These are phyloP conservation scores for Odontomyia ornata DNA, from an alignment of 2,888 invertebrate genomes.

Conservation along the genomic window DNA sequence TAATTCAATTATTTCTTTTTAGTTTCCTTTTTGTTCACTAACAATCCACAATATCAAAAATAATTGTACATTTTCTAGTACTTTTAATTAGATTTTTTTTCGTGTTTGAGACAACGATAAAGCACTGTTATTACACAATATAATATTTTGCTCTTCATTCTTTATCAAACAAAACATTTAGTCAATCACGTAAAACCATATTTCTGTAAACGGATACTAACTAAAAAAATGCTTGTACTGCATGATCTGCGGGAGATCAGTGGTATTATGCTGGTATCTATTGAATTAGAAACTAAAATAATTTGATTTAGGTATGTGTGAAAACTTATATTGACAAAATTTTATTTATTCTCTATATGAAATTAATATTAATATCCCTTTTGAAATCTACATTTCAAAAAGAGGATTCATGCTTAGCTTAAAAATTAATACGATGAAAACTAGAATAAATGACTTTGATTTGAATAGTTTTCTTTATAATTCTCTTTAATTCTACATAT, in stretches of 20 bases:
- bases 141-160: not conserved
- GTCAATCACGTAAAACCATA: not conserved
- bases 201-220: not conserved
- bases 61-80: not conserved
- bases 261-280: not conserved
- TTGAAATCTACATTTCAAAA: not conserved
- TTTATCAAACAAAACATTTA: not conserved
- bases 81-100: not conserved
- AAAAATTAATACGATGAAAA: not conserved
- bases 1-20: not conserved
- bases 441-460: conserved; percentile 2
- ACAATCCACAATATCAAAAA: conserved; percentile 1
- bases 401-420: not conserved
- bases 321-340: too few relatives aligned
- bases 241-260: not conserved
- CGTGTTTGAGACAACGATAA: not conserved
- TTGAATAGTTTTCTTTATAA: not conserved
- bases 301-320: not conserved
- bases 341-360: not conserved
- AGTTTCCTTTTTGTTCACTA: not conserved
- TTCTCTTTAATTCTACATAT: not conserved
- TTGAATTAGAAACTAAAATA: too few relatives aligned
- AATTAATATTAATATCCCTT: not conserved
- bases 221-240: not conserved
- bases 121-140: not conserved